Base-by-base conservation (phyloP, 64 coral and sea anemone species). In the Stylophora pistillata region DNA sequence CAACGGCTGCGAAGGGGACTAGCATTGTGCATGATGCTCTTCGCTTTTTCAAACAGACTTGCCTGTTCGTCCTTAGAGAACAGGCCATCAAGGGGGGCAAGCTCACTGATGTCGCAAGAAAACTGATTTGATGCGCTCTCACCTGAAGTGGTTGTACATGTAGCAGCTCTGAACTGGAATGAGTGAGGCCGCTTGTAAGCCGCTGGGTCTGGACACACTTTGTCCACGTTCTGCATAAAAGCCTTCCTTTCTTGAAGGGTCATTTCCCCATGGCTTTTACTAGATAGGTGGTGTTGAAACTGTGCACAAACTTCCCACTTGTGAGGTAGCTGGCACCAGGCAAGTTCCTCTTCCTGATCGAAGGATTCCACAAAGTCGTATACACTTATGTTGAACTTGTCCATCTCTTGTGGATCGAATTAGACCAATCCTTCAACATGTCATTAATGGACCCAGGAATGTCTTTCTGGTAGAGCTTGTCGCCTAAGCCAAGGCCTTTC, bases 351-450 rank as follows among this genome's bases (percentile, higher is more conserved):
- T 34, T 86, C 90, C 21, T 71, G n/a, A 62, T 84, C 69, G 52
- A 82, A 90, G 21, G 14, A 72, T 0, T 75, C 54, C n/a, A 86
- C 73, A 30, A 92, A 81, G 30, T 93, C 91, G 30, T 82, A 82
- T 23, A 87, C 15, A 37, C 74, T 32, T 0, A 88, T 16, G n/a
- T n/a, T n/a, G n/a, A n/a, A n/a, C n/a, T n/a, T n/a, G n/a, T n/a
- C n/a, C n/a, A n/a, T n/a, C n/a, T n/a, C n/a, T n/a, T n/a, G n/a
- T n/a, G n/a, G n/a, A 53, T 13, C 16, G 86, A 93, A 23, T 88
- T 88, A 20, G 56, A 23, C 85, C 85, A 93, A 14, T 88, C 73
- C 47, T 93, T 93, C 12, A 92, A 71, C 58, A 92, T 66, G 23
- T 78, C 71, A 52, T 92, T 92, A 3, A 92, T 41, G 3, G 47